phyloP scores from a whole-genome alignment of 2,888 invertebrate species.

The Parochlus steinenii region DNA sequence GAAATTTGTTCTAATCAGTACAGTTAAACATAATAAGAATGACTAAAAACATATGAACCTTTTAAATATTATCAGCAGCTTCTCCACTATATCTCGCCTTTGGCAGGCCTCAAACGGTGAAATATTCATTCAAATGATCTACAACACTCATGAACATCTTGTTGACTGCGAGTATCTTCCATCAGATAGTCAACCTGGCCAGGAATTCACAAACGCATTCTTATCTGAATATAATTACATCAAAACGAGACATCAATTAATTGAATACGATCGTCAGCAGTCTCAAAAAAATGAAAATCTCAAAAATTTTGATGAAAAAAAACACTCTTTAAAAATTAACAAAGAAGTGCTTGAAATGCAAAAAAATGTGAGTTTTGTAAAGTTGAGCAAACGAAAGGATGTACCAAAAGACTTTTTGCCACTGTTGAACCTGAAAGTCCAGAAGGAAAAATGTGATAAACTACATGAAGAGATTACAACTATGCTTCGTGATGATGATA shows the following conservation, averaged over 20 bases:
- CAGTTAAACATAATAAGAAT: too few relatives aligned
- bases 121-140: conserved; percentile 38
- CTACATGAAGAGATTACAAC: conserved; percentile 7
- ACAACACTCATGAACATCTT: conserved; percentile 30
- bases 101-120: conserved; percentile 38
- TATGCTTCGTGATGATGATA: conserved; percentile 1
- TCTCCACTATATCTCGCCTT: conserved; percentile 17
- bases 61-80: conserved; percentile 3
- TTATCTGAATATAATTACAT: conserved; percentile 4
- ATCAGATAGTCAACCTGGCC: conserved; percentile 1
- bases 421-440: conserved; percentile 8
- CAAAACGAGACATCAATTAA: too few relatives aligned
- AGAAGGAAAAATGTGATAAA: conserved; percentile 9
- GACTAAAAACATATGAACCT: too few relatives aligned
- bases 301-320: too few relatives aligned
- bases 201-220: conserved; percentile 6
- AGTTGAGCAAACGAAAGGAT: conserved; percentile 3
- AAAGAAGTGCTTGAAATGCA: conserved; percentile 1
- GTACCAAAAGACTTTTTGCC: conserved; percentile 5
- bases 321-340: conserved; percentile 2
- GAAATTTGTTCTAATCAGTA: too few relatives aligned
- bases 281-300: conserved; percentile 7
- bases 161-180: conserved; percentile 36
- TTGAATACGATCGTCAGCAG: conserved; percentile 4
- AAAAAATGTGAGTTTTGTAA: conserved; percentile 1